phyloP scores from a whole-genome alignment of 2,113 vertebrate genomes.

The Hyperopisus bebe region DNA sequence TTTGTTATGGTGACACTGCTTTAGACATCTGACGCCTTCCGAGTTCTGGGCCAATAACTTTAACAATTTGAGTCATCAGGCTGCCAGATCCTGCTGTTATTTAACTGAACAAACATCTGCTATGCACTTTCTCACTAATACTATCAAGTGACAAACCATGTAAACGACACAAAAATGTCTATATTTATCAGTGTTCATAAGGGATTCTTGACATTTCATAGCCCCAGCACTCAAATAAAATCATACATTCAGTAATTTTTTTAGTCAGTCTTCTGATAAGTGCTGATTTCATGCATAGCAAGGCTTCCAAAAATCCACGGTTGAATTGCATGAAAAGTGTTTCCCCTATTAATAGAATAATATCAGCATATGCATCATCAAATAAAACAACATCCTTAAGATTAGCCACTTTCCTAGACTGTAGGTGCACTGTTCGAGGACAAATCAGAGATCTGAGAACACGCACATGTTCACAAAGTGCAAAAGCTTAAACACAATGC shows the following conservation, averaged over 20 bases:
- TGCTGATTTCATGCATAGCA: not conserved
- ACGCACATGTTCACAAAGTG: not conserved
- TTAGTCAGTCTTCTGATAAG: not conserved
- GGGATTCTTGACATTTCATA: not conserved
- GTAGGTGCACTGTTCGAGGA: not conserved
- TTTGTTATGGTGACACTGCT: not conserved
- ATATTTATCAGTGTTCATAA: not conserved
- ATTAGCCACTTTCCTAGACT: not conserved
- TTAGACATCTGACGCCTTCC: not conserved
- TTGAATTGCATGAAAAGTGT: not conserved
- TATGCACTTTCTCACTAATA: not conserved
- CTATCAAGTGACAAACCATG: slow-evolving; percentile 2
- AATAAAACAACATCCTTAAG: not conserved
- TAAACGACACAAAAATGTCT: slow-evolving; percentile 6
- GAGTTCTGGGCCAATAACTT: not conserved
- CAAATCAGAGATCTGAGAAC: not conserved
- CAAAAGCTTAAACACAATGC: not conserved
- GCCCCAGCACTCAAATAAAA: not conserved
- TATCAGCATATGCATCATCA: not conserved
- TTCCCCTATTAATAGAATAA: not conserved
- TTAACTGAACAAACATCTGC: not conserved
- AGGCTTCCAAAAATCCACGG: not conserved
- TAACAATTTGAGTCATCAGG: not conserved
- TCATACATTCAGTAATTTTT: not conserved
- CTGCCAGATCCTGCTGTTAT: not conserved